These are phyloP conservation scores for Dermolepida albohirtum DNA, from an alignment of 2,888 invertebrate species.

Conservation along the genomic window DNA sequence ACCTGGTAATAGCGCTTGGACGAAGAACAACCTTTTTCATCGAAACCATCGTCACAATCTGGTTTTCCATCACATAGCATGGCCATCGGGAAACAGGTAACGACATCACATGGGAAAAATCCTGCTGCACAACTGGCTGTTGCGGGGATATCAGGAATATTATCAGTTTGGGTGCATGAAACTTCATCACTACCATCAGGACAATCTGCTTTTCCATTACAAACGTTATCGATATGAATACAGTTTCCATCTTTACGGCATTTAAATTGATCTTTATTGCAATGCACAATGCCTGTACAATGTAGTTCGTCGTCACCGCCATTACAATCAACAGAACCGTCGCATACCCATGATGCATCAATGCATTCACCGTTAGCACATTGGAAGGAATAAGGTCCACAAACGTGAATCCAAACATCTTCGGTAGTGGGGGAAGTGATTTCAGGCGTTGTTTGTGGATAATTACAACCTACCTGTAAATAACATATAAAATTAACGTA, in stretches of 20 bases:
- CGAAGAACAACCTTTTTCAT: conserved; percentile 75
- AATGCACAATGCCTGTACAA: conserved; percentile 55
- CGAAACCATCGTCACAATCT: conserved; percentile 81
- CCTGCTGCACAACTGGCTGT: conserved; percentile 67
- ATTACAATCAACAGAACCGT: conserved; percentile 70
- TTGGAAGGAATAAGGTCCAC: conserved; percentile 70
- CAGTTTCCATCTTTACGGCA: conserved; percentile 76
- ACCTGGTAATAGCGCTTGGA: conserved; percentile 62
- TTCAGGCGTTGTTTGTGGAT: conserved; percentile 40
- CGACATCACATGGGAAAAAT: conserved; percentile 72
- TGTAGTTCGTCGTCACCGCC: conserved; percentile 73
- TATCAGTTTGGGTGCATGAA: conserved; percentile 56
- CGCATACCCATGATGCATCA: conserved; percentile 72
- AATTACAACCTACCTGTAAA: conserved; percentile 62
- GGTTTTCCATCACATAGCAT: conserved; percentile 75
- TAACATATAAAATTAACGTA: not conserved
- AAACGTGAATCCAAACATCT: conserved; percentile 60
- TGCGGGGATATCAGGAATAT: conserved; percentile 60
- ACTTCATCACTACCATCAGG: conserved; percentile 70
- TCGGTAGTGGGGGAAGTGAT: conserved; percentile 45
- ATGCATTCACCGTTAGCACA: conserved; percentile 72
- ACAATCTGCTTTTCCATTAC: conserved; percentile 70
- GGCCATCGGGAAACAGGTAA: conserved; percentile 71
- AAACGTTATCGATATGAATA: conserved; percentile 65
- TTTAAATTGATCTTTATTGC: conserved; percentile 67